phyloP scores from a whole-genome alignment of 2,888 invertebrate species.

The Pachydiplax longipennis region DNA sequence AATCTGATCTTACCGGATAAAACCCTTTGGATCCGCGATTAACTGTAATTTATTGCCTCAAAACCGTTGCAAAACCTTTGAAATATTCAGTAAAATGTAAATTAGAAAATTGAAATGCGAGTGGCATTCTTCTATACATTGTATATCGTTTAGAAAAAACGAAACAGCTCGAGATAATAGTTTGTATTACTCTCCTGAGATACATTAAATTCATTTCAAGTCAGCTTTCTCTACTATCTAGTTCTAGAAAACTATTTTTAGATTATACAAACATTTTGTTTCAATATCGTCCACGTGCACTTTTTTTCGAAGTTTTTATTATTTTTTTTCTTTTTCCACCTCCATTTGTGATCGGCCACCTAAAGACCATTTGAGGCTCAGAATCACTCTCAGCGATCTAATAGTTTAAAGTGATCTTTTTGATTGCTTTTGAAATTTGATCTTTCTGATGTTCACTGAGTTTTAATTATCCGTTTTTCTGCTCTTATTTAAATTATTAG shows the following conservation, averaged over 20 bases:
- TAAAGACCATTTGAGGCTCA: too few species aligned
- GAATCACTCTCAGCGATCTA: too few species aligned
- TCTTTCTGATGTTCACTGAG: too few species aligned
- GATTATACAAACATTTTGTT: neutral
- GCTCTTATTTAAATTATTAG: too few species aligned
- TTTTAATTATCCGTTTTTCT: too few species aligned
- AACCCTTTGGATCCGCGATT: neutral
- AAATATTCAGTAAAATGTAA: slow-evolving; percentile 1
- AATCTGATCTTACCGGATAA: too few species aligned
- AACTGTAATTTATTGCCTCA: neutral
- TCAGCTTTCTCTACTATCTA: neutral
- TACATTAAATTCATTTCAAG: neutral
- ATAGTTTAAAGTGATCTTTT: too few species aligned
- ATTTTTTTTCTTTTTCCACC: neutral
- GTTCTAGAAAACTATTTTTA: neutral
- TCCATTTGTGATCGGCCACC: too few species aligned
- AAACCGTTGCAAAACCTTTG: neutral
- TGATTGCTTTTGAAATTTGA: too few species aligned
- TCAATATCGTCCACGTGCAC: neutral
- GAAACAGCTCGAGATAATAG: neutral
- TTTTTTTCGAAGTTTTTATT: neutral
- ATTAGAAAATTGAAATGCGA: neutral
- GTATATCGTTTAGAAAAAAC: neutral
- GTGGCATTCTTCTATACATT: neutral
- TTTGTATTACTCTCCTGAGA: neutral